phyloP scores from a whole-genome alignment of 2,113 vertebrate species.

The Salvelinus namaycush region DNA sequence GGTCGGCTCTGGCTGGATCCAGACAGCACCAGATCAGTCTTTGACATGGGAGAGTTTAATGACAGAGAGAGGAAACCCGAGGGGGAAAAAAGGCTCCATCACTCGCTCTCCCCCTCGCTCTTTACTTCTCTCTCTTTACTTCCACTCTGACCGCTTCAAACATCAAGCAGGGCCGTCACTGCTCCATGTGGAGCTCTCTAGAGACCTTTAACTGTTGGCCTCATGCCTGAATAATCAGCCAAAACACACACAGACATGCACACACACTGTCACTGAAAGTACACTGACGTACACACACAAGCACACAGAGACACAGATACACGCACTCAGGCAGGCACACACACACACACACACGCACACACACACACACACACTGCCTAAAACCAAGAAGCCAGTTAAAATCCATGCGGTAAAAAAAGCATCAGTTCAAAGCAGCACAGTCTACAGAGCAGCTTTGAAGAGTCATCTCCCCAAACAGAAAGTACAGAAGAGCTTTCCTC shows the following conservation, averaged over 20 bases:
- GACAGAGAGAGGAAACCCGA: slow-evolving; percentile 72
- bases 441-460: no score
- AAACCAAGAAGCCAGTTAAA: neutral
- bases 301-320: slow-evolving; percentile 40
- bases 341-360: neutral
- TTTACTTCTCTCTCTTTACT: slow-evolving; percentile 5
- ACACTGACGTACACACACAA: slow-evolving; percentile 28
- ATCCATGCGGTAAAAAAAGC: no score
- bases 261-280: slow-evolving; percentile 45
- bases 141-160: slow-evolving; percentile 44
- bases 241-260: slow-evolving; percentile 27
- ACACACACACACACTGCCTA: neutral
- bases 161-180: slow-evolving; percentile 57
- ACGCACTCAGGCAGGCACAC: slow-evolving; percentile 31
- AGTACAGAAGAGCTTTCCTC: neutral
- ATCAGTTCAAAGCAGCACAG: no score
- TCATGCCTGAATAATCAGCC: slow-evolving; percentile 49
- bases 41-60: slow-evolving; percentile 78
- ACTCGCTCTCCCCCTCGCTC: neutral
- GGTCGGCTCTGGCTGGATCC: slow-evolving; percentile 21
- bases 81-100: slow-evolving; percentile 41
- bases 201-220: slow-evolving; percentile 59
- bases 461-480: no score
- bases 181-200: slow-evolving; percentile 69
- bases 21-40: slow-evolving; percentile 49